phyloP scores from a whole-genome alignment of 1,140 invertebrate species.

The Drosophila nigromelanica region DNA sequence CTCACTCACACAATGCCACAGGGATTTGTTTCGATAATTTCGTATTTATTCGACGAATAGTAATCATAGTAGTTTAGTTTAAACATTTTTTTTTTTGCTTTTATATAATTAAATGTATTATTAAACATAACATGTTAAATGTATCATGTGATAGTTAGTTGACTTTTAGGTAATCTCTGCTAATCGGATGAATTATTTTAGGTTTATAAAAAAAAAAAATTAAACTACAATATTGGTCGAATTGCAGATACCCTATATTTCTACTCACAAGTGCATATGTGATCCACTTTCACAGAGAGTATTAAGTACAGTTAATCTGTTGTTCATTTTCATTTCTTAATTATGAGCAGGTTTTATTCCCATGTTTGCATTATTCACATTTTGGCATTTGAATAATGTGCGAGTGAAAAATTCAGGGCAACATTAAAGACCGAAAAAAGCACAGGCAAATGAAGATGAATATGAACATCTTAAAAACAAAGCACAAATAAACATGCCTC shows the following conservation, averaged over 20 bases:
- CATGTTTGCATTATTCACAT: slow-evolving; percentile 2
- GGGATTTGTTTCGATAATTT: neutral
- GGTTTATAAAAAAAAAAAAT: too few species aligned
- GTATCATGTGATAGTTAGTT: too few species aligned
- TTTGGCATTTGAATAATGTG: slow-evolving; percentile 29
- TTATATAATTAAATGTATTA: too few species aligned
- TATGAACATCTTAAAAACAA: slow-evolving; percentile 22
- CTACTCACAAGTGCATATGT: neutral
- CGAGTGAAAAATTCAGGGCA: slow-evolving; percentile 22
- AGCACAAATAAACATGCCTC: slow-evolving; percentile 11
- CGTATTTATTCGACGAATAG: neutral
- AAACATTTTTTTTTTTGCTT: neutral
- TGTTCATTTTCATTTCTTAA: slow-evolving; percentile 18
- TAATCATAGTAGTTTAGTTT: slow-evolving; percentile 13
- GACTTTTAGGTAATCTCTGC: too few species aligned
- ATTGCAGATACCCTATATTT: too few species aligned
- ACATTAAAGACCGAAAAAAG: slow-evolving; percentile 5
- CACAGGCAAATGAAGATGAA: slow-evolving; percentile 34
- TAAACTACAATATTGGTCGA: too few species aligned
- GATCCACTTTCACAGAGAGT: too few species aligned
- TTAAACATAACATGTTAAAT: too few species aligned
- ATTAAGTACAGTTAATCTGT: slow-evolving; percentile 4
- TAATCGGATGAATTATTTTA: too few species aligned
- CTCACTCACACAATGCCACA: slow-evolving; percentile 16
- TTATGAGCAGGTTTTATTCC: slow-evolving; percentile 6